Percentiles rank a stretch among this genome's conserved stretches.
These are phyloP conservation scores for Drosophila tani DNA, from an alignment of 1,140 invertebrate genomes.

Conservation along the genomic window DNA sequence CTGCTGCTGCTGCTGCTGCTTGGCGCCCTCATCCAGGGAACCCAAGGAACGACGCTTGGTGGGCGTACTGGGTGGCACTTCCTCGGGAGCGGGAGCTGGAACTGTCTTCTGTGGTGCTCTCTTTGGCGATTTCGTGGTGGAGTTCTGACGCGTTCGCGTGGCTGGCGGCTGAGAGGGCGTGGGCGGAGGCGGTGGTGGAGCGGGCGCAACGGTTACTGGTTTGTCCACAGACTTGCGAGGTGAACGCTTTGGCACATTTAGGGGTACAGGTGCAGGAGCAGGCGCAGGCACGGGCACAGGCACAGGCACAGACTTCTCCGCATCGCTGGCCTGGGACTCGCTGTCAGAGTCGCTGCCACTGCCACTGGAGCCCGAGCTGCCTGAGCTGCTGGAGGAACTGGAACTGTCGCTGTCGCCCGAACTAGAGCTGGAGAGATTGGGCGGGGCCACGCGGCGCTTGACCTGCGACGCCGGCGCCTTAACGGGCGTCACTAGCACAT, in stretches of 20 bases:
- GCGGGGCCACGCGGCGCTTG: slow-evolving; percentile 65
- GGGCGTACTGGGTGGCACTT: slow-evolving; percentile 14
- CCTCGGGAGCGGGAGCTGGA: slow-evolving; percentile 1
- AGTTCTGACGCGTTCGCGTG: slow-evolving; percentile 69
- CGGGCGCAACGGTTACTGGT: slow-evolving; percentile 14
- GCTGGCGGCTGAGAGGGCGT: slow-evolving; percentile 13
- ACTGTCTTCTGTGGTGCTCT: slow-evolving; percentile 58
- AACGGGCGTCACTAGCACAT: slow-evolving; percentile 16
- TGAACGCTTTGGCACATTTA: slow-evolving; percentile 71
- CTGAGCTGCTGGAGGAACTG: slow-evolving; percentile 52
- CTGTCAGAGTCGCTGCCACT: slow-evolving; percentile 47
- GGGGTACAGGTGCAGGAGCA: slow-evolving; percentile 7
- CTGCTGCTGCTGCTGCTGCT: slow-evolving; percentile 9
- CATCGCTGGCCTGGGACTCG: slow-evolving; percentile 54
- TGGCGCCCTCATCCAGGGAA: slow-evolving; percentile 56
- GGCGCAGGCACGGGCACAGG: not conserved
- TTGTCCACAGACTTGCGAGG: slow-evolving; percentile 76
- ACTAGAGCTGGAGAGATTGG: slow-evolving; percentile 70
- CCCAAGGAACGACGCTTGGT: slow-evolving; percentile 56
- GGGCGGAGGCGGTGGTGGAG: not conserved
- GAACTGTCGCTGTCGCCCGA: slow-evolving; percentile 66
- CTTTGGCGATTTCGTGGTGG: slow-evolving; percentile 74
- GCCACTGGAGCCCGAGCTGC: slow-evolving; percentile 51
- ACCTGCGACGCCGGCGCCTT: slow-evolving; percentile 34
- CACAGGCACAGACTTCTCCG: slow-evolving; percentile 11